phyloP scores from a whole-genome alignment of 2,113 vertebrate species.

The Boleophthalmus pectinirostris region DNA sequence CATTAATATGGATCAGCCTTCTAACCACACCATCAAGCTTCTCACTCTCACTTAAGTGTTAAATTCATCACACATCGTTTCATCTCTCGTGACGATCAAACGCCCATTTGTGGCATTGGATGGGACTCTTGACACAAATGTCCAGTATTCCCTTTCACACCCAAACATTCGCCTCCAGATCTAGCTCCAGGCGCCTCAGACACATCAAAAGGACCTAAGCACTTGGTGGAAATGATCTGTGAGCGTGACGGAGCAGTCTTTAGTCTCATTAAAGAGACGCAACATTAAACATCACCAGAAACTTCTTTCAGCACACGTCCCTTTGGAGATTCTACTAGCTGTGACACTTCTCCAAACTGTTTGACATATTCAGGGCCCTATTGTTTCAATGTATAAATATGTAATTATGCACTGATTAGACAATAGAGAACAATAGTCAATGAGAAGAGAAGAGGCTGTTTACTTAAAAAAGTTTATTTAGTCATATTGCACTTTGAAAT shows the following conservation, averaged over 20 bases:
- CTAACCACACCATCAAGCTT: slow-evolving; percentile 66
- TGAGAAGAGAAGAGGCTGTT: slow-evolving; percentile 14
- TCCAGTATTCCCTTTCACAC: slow-evolving; percentile 42
- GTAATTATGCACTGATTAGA: slow-evolving; percentile 23
- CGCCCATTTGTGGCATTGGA: slow-evolving; percentile 57
- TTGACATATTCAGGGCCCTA: slow-evolving; percentile 6
- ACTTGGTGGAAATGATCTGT: slow-evolving; percentile 76
- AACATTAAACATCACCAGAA: slow-evolving; percentile 67
- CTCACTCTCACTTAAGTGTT: slow-evolving; percentile 70
- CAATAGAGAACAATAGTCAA: not conserved
- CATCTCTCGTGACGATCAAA: slow-evolving; percentile 76
- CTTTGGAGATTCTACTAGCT: slow-evolving; percentile 41
- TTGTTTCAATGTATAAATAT: slow-evolving; percentile 13
- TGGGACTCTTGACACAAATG: slow-evolving; percentile 55
- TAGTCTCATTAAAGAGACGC: slow-evolving; percentile 76
- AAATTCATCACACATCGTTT: slow-evolving; percentile 72
- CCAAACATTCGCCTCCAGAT: slow-evolving; percentile 65
- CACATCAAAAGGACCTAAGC: slow-evolving; percentile 78
- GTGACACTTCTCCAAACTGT: slow-evolving; percentile 38
- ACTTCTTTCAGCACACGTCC: slow-evolving; percentile 55
- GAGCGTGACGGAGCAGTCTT: slow-evolving; percentile 73
- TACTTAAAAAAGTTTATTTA: slow-evolving; percentile 64
- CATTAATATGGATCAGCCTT: slow-evolving; percentile 73
- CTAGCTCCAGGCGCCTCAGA: slow-evolving; percentile 65
- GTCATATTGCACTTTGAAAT: slow-evolving; percentile 64